Conservation (phyloP, 2,888 invertebrate genomes). For the Caenorhabditis becei region DNA sequence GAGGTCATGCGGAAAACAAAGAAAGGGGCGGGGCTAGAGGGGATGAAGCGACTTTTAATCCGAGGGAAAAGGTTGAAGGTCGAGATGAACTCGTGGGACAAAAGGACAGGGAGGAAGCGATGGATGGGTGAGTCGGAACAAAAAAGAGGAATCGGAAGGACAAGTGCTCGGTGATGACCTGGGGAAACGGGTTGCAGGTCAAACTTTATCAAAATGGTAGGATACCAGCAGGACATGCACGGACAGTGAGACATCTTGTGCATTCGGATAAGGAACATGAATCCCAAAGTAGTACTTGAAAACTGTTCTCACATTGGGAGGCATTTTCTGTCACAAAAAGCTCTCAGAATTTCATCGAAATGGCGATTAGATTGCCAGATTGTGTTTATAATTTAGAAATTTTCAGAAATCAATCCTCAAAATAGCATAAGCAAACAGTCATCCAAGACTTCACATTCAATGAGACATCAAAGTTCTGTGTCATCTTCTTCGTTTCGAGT, state of each 20-base stretch:
- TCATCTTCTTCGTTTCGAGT: not conserved
- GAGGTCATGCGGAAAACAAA: conserved; percentile 14
- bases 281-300: no score
- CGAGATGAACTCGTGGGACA: not conserved
- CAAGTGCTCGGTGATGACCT: not conserved
- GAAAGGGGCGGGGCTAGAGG: conserved; percentile 20
- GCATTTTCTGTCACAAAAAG: no score
- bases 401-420: not conserved
- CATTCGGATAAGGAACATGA: no score
- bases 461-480: not conserved
- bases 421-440: not conserved
- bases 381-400: not conserved
- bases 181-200: no score
- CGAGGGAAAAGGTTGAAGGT: conserved; percentile 15
- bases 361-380: not conserved
- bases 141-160: conserved; percentile 8
- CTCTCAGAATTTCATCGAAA: no score
- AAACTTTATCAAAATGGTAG: no score
- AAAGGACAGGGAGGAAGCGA: conserved; percentile 6
- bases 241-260: no score
- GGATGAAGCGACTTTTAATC: conserved; percentile 18
- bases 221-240: no score
- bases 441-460: not conserved
- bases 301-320: no score
- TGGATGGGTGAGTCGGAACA: conserved; percentile 31